Percentiles rank a stretch among this genome's conserved stretches.
Conservation (phyloP, 2,888 invertebrate genomes). For the Lasioglossum vierecki region DNA sequence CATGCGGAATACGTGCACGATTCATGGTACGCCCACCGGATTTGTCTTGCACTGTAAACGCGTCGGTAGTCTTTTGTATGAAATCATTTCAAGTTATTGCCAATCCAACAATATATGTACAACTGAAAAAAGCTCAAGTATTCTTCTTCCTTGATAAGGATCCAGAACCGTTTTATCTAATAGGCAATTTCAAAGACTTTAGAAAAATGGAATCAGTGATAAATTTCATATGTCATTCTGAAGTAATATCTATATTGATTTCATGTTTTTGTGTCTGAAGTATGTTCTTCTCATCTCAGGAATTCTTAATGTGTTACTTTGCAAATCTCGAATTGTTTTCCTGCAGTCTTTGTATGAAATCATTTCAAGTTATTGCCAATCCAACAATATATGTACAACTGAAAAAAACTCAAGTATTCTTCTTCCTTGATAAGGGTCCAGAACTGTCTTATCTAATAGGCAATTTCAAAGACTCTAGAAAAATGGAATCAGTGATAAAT, state of each 20-base stretch:
- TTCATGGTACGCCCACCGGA: slow-evolving; percentile 50
- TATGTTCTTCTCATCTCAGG: background rate
- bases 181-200: background rate
- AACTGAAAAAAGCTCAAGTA: too few species aligned
- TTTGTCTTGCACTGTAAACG: slow-evolving; percentile 67
- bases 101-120: too few species aligned
- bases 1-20: slow-evolving; percentile 45
- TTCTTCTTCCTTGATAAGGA: too few species aligned
- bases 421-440: too few species aligned
- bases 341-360: background rate
- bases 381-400: too few species aligned
- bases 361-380: background rate
- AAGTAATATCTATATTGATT: background rate
- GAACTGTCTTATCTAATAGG: background rate
- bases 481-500: background rate
- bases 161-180: background rate
- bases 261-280: background rate
- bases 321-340: background rate
- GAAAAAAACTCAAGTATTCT: too few species aligned
- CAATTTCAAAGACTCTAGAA: background rate
- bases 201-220: background rate
- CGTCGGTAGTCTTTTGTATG: slow-evolving; percentile 41
- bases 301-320: background rate
- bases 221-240: background rate
- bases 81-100: background rate